Conservation (phyloP, 2,888 invertebrate genomes). For the Caenorhabditis sp. region DNA sequence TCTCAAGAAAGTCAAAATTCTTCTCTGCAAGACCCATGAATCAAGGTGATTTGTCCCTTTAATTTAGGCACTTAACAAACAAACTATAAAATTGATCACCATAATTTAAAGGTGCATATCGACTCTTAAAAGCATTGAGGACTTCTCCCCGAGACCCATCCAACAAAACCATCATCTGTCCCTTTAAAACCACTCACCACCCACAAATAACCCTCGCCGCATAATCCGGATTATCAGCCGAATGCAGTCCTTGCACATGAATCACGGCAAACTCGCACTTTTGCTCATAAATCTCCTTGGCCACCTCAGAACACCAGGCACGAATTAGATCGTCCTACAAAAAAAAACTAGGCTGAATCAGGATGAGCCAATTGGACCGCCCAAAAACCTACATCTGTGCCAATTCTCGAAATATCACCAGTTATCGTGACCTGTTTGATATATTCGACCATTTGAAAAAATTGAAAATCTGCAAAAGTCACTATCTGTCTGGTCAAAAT, state of each 20-base stretch:
- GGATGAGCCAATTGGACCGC: no score
- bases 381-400: constrained; percentile 40
- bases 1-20: no score
- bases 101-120: no score
- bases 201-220: constrained; percentile 45
- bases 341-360: neutral
- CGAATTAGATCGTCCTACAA: constrained; percentile 46
- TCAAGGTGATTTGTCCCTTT: no score
- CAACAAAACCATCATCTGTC: no score
- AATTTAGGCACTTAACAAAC: no score
- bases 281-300: constrained; percentile 60
- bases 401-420: constrained; percentile 55
- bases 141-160: no score
- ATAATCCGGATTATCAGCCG: constrained; percentile 50
- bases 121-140: no score
- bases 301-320: constrained; percentile 53
- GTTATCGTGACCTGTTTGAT: constrained; percentile 60
- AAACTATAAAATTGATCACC: no score
- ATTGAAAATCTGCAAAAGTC: no score
- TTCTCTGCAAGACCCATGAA: no score
- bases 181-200: no score
- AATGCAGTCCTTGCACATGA: constrained; percentile 56
- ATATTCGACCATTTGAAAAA: constrained; percentile 46
- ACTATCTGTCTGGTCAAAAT: neutral
- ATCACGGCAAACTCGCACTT: constrained; percentile 56